Conservation (phyloP, 2,113 vertebrate species). For the Telmatochromis sp. region DNA sequence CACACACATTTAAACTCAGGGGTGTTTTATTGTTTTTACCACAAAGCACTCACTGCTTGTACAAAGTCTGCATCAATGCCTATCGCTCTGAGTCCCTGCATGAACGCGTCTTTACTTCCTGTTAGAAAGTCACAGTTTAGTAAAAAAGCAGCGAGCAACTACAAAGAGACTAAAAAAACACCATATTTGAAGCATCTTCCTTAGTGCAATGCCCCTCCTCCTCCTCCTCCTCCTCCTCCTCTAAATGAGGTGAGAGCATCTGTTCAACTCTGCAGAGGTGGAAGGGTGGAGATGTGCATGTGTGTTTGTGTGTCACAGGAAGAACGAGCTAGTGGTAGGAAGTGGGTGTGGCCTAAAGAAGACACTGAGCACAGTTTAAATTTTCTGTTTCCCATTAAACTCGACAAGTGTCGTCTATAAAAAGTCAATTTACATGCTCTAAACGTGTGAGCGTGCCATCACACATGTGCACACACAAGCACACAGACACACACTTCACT, state of each 20-base stretch:
- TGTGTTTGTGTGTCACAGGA: not conserved
- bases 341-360: not conserved
- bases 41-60: not conserved
- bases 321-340: not conserved
- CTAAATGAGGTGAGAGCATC: not conserved
- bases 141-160: not conserved
- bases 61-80: not conserved
- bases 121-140: not conserved
- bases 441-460: not conserved
- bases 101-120: not conserved
- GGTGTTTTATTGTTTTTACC: not conserved
- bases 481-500: not conserved
- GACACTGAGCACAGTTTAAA: not conserved
- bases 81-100: not conserved
- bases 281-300: not conserved
- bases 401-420: fast-evolving
- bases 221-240: not conserved
- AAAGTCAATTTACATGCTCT: not conserved
- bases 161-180: not conserved
- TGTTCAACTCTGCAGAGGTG: not conserved
- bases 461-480: fast-evolving
- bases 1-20: not conserved
- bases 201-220: not conserved
- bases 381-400: not conserved
- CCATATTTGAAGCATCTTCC: not conserved